phyloP scores from a whole-genome alignment of 2,113 vertebrate genomes.

The Siniperca knerii region DNA sequence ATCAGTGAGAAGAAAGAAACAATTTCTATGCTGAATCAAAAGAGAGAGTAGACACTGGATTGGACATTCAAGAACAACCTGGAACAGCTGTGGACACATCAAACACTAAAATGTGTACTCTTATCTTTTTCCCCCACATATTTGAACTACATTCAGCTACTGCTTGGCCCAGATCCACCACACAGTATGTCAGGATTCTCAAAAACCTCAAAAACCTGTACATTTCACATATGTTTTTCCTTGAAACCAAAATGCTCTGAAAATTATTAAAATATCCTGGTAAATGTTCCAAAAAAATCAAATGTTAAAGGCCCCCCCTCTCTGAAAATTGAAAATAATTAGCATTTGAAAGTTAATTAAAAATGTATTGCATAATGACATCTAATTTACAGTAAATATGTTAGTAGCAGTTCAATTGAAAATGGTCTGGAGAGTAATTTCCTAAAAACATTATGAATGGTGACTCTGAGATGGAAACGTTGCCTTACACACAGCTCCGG shows the following conservation, averaged over 20 bases:
- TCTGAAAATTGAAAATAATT: too few relatives aligned
- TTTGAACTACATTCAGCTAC: neutral
- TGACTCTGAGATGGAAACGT: neutral
- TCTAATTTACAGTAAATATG: constrained; percentile 5
- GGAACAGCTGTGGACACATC: constrained; percentile 5
- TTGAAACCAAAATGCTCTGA: neutral
- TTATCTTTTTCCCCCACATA: constrained; percentile 50
- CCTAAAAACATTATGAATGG: neutral
- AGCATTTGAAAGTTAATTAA: neutral
- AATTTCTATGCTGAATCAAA: neutral
- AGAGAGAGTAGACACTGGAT: neutral
- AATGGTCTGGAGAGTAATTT: neutral
- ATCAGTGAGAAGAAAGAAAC: constrained; percentile 15
- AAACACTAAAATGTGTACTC: constrained; percentile 36
- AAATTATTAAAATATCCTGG: neutral
- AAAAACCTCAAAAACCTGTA: neutral
- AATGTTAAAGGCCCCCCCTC: neutral
- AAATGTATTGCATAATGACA: neutral
- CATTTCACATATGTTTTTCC: neutral
- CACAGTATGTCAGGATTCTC: neutral
- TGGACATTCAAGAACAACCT: neutral
- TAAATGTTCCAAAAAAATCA: neutral
- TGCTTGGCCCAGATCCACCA: neutral
- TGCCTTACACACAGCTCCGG: constrained; percentile 89
- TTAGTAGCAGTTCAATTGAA: neutral